Evolutionary conservation across 2,888 invertebrate species (phyloP), one percentile per base, ranked within the genome.

Genomic region (Polydrusus tereticollis): DNA sequence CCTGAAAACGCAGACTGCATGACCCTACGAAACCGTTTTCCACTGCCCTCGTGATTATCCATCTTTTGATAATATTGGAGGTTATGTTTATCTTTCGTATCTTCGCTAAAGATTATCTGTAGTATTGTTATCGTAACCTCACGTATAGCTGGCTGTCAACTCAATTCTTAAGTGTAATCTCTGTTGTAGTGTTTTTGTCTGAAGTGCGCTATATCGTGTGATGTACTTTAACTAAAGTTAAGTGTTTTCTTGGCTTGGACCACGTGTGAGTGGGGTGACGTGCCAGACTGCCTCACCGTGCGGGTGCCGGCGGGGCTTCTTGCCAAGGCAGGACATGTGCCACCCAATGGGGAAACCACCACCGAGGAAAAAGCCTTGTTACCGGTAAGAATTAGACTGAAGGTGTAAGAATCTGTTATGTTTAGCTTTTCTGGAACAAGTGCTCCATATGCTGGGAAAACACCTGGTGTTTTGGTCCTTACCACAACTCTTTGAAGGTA

Each of bases 281-380:
- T 80, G 80, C 79, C 80, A 80, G 81, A 84, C 83, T 83, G 85
- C 85, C 84, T 85, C 84, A 85, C 83, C 80, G 85, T 86, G 85
- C 85, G 85, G 82, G 85, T 86, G 80, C 85, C 85, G 83, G 85
- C 84, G 83, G 85, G 85, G 82, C 85, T 85, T 75, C 82, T 85
- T 78, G 83, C 85, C 81, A 85, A 85, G 81, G 85, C 85, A 81
- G 85, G 85, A 82, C 85, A 86, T 85, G 85, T 86, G 84, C 85
- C 85, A 81, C 84, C 85, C 80, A 84, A 85, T 82, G 84, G 85
- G 85, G 85, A 85, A 83, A 85, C 85, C 85, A 80, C 85, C 85
- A 81, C 84, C 85, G 85, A 85, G 84, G 85, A 85, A 80, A 85
- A 85, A 84, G 85, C 85, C 83, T 85, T 85, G 82, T 83, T 85